Evolutionary conservation across 2,797 vertebrate species (phyloP).

Genomic region (Alcedo atthis): DNA sequence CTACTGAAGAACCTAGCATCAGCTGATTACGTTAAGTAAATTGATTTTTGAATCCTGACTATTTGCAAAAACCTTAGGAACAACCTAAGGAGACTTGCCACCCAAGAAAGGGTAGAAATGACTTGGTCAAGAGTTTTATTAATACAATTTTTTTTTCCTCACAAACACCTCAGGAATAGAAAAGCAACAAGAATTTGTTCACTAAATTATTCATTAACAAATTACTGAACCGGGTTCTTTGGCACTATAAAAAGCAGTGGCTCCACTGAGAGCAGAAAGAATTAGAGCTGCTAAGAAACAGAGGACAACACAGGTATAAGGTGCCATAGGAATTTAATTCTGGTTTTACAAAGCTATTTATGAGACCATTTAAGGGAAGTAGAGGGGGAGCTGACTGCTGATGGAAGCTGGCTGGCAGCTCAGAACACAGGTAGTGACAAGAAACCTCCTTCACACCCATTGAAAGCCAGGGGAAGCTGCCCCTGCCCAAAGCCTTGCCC

Average conservation of each 20-base stretch:
- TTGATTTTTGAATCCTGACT: slow-evolving; percentile 30
- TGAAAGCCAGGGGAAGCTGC: neutral
- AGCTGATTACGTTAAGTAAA: slow-evolving; percentile 6
- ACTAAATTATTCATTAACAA: neutral
- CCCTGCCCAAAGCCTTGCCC: neutral
- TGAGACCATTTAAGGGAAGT: neutral
- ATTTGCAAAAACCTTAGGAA: slow-evolving; percentile 8
- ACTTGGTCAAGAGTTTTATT: neutral
- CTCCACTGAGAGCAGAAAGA: neutral
- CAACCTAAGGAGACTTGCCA: neutral
- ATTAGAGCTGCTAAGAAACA: neutral
- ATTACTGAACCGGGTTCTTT: neutral
- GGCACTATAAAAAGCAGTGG: neutral
- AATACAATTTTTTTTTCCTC: neutral
- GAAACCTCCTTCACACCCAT: fast-evolving
- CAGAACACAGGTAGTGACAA: neutral
- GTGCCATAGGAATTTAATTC: neutral
- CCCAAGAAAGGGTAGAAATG: neutral
- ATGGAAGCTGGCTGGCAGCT: neutral
- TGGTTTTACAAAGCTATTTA: neutral
- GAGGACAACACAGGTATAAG: neutral
- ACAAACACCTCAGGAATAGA: neutral
- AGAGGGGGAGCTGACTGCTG: neutral
- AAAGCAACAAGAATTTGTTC: neutral
- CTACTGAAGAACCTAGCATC: neutral